Conservation (phyloP, 2,888 invertebrate genomes). For the Pandemis cinnamomeana region DNA sequence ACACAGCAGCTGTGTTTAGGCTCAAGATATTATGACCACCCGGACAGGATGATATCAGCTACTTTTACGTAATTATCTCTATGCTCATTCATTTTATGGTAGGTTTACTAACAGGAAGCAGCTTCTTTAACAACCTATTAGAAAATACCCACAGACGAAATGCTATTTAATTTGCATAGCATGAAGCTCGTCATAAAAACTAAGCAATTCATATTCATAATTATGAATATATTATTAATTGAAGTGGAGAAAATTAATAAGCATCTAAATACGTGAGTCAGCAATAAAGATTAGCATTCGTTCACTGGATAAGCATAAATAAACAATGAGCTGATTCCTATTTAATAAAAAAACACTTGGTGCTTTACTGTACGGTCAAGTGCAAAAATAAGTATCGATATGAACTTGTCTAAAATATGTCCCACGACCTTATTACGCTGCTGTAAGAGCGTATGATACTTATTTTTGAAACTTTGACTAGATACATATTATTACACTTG, state of each 20-base stretch:
- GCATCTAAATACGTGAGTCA: background rate
- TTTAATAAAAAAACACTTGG: background rate
- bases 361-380: too few relatives aligned
- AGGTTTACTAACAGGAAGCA: background rate
- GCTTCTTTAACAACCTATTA: background rate
- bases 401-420: too few relatives aligned
- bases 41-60: too few relatives aligned
- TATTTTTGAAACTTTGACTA: too few relatives aligned
- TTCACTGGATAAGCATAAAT: too few relatives aligned
- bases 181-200: background rate
- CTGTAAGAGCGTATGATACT: too few relatives aligned
- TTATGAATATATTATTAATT: background rate
- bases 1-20: too few relatives aligned
- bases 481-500: too few relatives aligned
- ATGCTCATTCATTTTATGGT: background rate
- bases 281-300: background rate
- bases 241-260: background rate
- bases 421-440: too few relatives aligned
- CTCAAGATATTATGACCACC: too few relatives aligned
- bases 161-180: background rate
- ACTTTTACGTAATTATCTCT: too few relatives aligned
- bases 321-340: background rate
- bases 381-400: too few relatives aligned
- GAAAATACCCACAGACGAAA: background rate
- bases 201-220: background rate